Conservation (phyloP, 2,113 vertebrate species). For the Pomatorhinus ruficollis region DNA sequence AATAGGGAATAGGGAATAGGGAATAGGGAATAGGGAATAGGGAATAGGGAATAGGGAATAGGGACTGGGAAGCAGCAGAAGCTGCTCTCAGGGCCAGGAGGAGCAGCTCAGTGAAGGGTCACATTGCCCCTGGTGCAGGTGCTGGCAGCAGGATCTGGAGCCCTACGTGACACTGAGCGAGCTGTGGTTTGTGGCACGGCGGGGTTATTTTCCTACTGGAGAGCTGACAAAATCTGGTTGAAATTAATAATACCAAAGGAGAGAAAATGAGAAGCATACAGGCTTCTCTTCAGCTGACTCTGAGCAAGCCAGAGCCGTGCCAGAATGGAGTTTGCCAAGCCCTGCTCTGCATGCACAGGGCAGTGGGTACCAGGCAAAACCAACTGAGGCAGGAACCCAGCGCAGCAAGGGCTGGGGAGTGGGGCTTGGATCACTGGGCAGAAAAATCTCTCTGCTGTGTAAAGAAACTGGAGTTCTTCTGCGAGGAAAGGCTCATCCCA, state of each 20-base stretch:
- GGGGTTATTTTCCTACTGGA: not conserved
- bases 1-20: no score
- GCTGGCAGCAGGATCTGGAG: not conserved
- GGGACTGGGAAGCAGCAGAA: not conserved
- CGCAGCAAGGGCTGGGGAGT: rapidly evolving
- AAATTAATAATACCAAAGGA: slow-evolving; percentile 7
- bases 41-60: not conserved
- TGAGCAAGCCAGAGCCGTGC: not conserved
- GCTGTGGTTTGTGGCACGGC: not conserved
- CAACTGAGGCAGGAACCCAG: not conserved
- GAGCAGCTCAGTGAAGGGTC: not conserved
- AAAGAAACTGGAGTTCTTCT: not conserved
- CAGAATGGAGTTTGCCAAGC: not conserved
- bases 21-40: not conserved
- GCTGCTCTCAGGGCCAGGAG: not conserved
- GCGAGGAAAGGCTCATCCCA: not conserved
- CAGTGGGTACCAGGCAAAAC: not conserved
- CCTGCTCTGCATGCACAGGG: not conserved
- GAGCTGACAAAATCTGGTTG: slow-evolving; percentile 35
- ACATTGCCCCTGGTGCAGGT: not conserved
- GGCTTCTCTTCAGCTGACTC: not conserved
- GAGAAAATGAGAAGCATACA: slow-evolving; percentile 25
- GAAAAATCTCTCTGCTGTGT: not conserved
- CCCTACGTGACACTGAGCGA: not conserved
- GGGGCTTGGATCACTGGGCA: not conserved